Conservation (phyloP, 64 coral and sea anemone genomes). For the Stichodactyla helianthus region DNA sequence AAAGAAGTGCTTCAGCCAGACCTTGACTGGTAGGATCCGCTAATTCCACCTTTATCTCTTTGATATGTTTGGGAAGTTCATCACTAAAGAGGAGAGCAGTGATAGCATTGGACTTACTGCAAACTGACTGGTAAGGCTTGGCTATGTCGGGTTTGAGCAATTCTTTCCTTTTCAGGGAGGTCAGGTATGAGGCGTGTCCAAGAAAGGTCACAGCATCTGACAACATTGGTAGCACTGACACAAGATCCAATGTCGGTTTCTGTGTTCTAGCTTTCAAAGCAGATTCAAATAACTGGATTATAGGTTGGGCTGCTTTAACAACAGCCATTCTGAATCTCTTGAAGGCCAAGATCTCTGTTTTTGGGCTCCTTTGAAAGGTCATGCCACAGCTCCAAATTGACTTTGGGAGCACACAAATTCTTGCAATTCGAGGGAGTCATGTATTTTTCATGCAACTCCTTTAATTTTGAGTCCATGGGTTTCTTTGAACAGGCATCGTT, state of each 20-base stretch:
- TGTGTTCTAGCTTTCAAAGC: not conserved
- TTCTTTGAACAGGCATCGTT: constrained; percentile 33
- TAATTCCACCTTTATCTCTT: constrained; percentile 1
- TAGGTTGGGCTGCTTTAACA: constrained; percentile 38
- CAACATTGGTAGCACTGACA: not conserved
- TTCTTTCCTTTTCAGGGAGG: constrained; percentile 13
- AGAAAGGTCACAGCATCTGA: constrained; percentile 30
- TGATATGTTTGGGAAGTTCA: constrained; percentile 28
- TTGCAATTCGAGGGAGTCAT: constrained; percentile 22
- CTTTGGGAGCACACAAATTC: constrained; percentile 36
- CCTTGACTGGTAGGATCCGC: constrained; percentile 11
- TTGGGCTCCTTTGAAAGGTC: constrained; percentile 27
- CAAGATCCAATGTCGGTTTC: not conserved
- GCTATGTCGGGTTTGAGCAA: constrained; percentile 38
- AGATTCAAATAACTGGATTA: constrained; percentile 33
- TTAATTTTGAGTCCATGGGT: constrained; percentile 27
- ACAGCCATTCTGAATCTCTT: constrained; percentile 47
- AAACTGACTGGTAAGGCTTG: constrained; percentile 35
- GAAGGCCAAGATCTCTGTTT: constrained; percentile 40
- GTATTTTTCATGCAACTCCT: constrained; percentile 50
- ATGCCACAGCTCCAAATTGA: constrained; percentile 49
- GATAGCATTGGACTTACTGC: constrained; percentile 29
- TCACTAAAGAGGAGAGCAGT: constrained; percentile 24
- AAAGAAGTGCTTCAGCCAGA: constrained; percentile 9
- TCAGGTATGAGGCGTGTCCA: not conserved